Percentiles rank a stretch among this genome's conserved stretches.
Conservation (phyloP, 2,888 invertebrate genomes). For the Caenorhabditis imperialis region DNA sequence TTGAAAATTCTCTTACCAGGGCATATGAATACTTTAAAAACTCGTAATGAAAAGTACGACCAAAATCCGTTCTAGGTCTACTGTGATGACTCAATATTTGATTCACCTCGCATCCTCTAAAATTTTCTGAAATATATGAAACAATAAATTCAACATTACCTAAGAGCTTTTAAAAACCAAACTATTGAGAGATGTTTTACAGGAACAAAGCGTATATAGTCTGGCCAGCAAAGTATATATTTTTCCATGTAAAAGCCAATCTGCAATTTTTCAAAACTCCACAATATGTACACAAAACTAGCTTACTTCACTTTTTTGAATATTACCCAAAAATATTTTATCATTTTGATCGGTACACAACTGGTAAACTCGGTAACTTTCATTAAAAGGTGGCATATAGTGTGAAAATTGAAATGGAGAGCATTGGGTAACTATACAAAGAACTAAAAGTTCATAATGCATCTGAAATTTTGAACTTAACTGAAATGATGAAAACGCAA, state of each 20-base stretch:
- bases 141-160: constrained; percentile 49
- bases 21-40: constrained; percentile 73
- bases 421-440: constrained; percentile 21
- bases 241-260: constrained; percentile 58
- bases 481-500: too few species aligned
- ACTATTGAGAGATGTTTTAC: constrained; percentile 58
- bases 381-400: constrained; percentile 62
- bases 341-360: constrained; percentile 66
- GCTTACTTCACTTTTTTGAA: constrained; percentile 44
- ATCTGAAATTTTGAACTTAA: too few species aligned
- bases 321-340: constrained; percentile 35
- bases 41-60: constrained; percentile 69
- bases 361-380: constrained; percentile 53
- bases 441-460: too few species aligned
- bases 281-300: neutral
- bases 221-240: constrained; percentile 59
- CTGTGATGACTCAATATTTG: constrained; percentile 61
- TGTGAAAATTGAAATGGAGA: constrained; percentile 46
- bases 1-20: constrained; percentile 53
- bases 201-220: constrained; percentile 56
- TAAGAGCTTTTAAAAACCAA: constrained; percentile 64
- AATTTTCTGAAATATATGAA: constrained; percentile 10
- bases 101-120: constrained; percentile 71
- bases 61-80: constrained; percentile 57
- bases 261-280: constrained; percentile 37